Percentiles rank a stretch among this genome's conserved stretches.
Evolutionary conservation across 2,888 invertebrate species (phyloP).

Genomic region (Alitta virens): DNA sequence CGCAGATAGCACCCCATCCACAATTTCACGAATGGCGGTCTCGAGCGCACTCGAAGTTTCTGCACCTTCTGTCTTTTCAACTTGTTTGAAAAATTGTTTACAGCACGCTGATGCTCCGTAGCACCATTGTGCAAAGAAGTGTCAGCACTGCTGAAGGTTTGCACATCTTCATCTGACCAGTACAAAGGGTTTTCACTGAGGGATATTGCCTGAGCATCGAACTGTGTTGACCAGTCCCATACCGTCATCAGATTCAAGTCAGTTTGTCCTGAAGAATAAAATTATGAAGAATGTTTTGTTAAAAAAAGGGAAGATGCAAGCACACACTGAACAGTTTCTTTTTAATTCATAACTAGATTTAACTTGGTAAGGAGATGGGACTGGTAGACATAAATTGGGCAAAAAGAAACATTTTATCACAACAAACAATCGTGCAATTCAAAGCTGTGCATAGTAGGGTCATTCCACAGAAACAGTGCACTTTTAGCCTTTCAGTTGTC

Average conservation of each 20-base stretch:
- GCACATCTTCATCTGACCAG: conserved; percentile 27
- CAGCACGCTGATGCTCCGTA: conserved; percentile 17
- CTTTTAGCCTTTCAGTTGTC: no score
- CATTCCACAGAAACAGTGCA: no score
- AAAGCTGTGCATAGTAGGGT: no score
- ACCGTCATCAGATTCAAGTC: conserved; percentile 55
- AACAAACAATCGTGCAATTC: no score
- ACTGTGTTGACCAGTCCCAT: conserved; percentile 91
- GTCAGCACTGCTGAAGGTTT: conserved; percentile 30
- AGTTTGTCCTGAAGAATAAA: neutral
- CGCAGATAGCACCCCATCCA: conserved; percentile 90
- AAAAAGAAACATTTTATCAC: no score
- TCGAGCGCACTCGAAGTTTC: conserved; percentile 22
- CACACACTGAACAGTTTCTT: no score
- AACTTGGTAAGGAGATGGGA: no score
- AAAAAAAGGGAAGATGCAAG: no score
- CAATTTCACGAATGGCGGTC: conserved; percentile 60
- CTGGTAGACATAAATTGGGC: no score
- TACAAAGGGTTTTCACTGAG: conserved; percentile 83
- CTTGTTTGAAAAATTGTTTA: conserved; percentile 22
- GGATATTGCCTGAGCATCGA: conserved; percentile 75
- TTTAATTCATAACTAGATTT: no score
- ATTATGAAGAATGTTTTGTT: no score
- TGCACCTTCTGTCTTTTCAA: conserved; percentile 19
- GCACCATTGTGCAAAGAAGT: neutral